Evolutionary conservation across 2,113 vertebrate genomes (phyloP).

Genomic region (Bufo gargarizans): DNA sequence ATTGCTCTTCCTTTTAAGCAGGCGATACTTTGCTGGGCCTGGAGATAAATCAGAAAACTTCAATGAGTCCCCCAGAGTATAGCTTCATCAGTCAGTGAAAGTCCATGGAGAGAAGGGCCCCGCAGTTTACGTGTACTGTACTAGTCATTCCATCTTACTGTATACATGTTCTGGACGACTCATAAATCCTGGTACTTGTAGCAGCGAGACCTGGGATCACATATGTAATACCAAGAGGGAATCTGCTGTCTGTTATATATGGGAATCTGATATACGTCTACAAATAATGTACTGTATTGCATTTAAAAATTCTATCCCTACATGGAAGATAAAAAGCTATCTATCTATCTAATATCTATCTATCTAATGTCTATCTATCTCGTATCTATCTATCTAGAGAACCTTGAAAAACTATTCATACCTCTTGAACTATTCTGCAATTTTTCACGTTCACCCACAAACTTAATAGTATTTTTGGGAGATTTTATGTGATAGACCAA

Average conservation of each 20-base stretch:
- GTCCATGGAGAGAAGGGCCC: not conserved
- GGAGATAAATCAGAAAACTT: conserved; percentile 23
- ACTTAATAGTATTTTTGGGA: too few relatives aligned
- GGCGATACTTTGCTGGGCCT: not conserved
- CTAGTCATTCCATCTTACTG: not conserved
- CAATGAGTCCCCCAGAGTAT: not conserved
- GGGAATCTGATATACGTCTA: not conserved
- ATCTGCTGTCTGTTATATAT: not conserved
- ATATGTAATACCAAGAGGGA: not conserved
- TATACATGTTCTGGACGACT: not conserved
- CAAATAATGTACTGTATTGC: too few relatives aligned
- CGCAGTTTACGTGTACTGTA: not conserved
- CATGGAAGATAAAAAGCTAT: too few relatives aligned
- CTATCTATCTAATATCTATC: too few relatives aligned
- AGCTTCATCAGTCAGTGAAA: not conserved
- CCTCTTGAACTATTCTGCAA: too few relatives aligned
- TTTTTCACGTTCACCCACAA: too few relatives aligned
- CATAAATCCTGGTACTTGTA: not conserved
- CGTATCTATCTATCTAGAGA: too few relatives aligned
- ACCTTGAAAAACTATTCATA: too few relatives aligned
- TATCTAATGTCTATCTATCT: too few relatives aligned
- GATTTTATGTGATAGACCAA: too few relatives aligned
- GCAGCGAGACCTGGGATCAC: not conserved
- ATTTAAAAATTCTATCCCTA: too few relatives aligned
- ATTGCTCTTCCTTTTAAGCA: conserved; percentile 11